Conservation (phyloP, 2,888 invertebrate species). For the Ditula angustiorana region DNA sequence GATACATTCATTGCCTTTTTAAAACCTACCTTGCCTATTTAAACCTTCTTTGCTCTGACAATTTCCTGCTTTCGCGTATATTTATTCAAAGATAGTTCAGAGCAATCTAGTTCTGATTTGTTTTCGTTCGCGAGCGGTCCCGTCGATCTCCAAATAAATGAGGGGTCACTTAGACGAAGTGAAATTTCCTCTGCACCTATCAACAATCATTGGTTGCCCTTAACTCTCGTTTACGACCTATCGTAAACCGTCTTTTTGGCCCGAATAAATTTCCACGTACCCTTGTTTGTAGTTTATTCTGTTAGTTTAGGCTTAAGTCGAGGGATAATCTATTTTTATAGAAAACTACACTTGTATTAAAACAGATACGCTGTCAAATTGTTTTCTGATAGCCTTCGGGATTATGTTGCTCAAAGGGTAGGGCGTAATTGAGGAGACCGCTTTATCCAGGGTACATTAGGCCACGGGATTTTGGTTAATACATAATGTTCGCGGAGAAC, state of each 20-base stretch:
- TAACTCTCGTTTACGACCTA: conserved; percentile 50
- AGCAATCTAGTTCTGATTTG: conserved; percentile 16
- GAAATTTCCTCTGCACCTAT: conserved; percentile 29
- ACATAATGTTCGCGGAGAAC: neutral
- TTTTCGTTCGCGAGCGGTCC: conserved; percentile 6
- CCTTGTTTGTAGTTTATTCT: conserved; percentile 53
- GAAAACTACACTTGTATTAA: conserved; percentile 41
- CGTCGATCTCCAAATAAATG: conserved; percentile 22
- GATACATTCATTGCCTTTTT: too few relatives aligned
- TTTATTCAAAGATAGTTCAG: neutral
- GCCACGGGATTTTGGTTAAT: conserved; percentile 8
- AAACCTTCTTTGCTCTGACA: too few relatives aligned
- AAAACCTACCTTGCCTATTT: too few relatives aligned
- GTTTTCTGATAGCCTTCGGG: conserved; percentile 6
- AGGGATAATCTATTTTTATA: conserved; percentile 43
- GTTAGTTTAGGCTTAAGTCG: conserved; percentile 51
- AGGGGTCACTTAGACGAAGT: conserved; percentile 29
- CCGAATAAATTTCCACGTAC: conserved; percentile 53
- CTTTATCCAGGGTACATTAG: neutral
- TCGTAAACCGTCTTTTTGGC: conserved; percentile 55
- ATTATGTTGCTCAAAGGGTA: conserved; percentile 15
- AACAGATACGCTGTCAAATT: conserved; percentile 16
- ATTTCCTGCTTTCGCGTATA: too few relatives aligned
- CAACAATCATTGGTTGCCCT: conserved; percentile 36
- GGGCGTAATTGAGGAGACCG: conserved; percentile 17